Percentiles rank a stretch among this genome's conserved stretches.
Evolutionary conservation across 2,888 invertebrate genomes (phyloP).

Genomic region (Tortrix viridana): DNA sequence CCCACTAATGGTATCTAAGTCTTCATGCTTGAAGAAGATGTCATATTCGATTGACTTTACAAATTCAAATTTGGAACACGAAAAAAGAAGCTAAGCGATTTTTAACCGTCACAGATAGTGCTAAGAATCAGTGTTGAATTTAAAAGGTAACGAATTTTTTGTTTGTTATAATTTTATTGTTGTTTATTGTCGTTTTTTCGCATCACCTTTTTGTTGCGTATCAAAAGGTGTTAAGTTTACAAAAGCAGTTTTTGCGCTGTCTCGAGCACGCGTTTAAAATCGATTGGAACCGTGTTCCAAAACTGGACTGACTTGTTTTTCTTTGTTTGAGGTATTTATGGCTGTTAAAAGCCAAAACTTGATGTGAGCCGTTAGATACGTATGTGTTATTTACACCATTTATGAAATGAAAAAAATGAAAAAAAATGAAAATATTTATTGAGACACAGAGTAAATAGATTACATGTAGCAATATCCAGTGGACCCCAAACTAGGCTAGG

Average conservation of each 20-base stretch:
- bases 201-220: slow-evolving; percentile 56
- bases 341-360: slow-evolving; percentile 2
- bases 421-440: too few species aligned
- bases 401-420: too few species aligned
- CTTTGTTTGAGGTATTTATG: slow-evolving; percentile 29
- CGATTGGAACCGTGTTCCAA: slow-evolving; percentile 48
- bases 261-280: slow-evolving; percentile 75
- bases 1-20: slow-evolving; percentile 83
- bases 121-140: not conserved
- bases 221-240: slow-evolving; percentile 66
- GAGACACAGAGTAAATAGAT: too few species aligned
- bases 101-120: not conserved
- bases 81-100: slow-evolving; percentile 11
- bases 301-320: slow-evolving; percentile 48
- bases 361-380: slow-evolving; percentile 15
- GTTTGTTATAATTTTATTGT: slow-evolving; percentile 56
- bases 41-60: slow-evolving; percentile 56
- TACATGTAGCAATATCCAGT: too few species aligned
- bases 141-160: not conserved
- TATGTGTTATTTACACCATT: not conserved
- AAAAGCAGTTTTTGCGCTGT: slow-evolving; percentile 63
- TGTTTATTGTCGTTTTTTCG: slow-evolving; percentile 66
- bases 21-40: slow-evolving; percentile 65
- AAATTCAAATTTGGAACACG: slow-evolving; percentile 40
- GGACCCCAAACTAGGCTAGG: too few species aligned